These are phyloP conservation scores for Eristalinus aeneus DNA, from an alignment of 2,888 invertebrate species.

Conservation along the genomic window DNA sequence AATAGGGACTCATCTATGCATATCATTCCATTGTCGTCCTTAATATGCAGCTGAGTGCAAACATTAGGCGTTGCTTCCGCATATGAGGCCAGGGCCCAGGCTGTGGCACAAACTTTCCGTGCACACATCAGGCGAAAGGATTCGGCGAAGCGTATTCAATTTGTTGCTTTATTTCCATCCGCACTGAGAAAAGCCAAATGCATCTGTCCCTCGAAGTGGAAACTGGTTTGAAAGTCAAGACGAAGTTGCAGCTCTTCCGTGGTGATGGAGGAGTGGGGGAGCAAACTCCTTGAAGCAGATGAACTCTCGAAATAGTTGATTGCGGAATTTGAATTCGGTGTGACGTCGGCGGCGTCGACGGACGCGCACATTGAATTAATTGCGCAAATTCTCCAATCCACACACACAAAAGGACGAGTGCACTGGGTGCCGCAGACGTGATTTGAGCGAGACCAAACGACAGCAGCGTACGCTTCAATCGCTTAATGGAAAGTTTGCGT, in stretches of 20 bases:
- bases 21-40: not conserved
- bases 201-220: not conserved
- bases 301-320: slow-evolving; percentile 36
- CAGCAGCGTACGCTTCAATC: not conserved
- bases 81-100: not conserved
- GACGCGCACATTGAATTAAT: not conserved
- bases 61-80: not conserved
- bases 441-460: not conserved
- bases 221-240: not conserved
- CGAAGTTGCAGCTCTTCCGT: not conserved
- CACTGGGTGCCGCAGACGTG: not conserved
- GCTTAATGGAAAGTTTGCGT: not conserved
- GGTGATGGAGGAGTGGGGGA: not conserved
- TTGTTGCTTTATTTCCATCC: not conserved
- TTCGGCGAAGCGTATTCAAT: not conserved
- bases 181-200: not conserved
- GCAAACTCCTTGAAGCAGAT: not conserved
- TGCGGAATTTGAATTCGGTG: slow-evolving; percentile 31
- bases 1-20: not conserved
- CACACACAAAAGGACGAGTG: not conserved
- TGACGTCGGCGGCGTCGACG: not conserved
- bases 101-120: not conserved
- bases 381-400: not conserved
- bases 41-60: not conserved
- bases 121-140: not conserved